Evolutionary conservation across 2,113 vertebrate species (phyloP).

Genomic region (Bujurquina vittata): DNA sequence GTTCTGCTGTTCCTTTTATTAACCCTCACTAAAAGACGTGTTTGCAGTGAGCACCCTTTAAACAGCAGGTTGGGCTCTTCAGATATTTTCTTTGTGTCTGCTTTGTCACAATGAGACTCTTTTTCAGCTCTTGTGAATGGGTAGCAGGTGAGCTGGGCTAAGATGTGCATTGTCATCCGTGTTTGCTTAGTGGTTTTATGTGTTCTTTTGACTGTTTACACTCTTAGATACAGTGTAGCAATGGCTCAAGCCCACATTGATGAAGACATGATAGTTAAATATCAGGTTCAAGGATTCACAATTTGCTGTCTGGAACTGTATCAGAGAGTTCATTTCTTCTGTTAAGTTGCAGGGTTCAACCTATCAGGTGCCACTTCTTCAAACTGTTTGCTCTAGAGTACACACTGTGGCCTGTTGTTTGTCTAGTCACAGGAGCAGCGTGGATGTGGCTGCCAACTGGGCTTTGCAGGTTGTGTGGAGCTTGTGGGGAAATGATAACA

Average conservation of each 20-base stretch:
- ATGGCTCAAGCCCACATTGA: slow-evolving; percentile 20
- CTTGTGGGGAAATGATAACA: slow-evolving; percentile 59
- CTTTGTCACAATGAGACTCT: slow-evolving; percentile 55
- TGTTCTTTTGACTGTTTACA: background rate
- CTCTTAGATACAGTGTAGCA: slow-evolving; percentile 15
- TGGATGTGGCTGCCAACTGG: slow-evolving; percentile 34
- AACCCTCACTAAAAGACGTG: slow-evolving; percentile 55
- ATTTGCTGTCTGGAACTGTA: slow-evolving; percentile 23
- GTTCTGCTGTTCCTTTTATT: slow-evolving; percentile 55
- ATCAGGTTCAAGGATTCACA: background rate
- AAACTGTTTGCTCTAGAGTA: slow-evolving; percentile 16
- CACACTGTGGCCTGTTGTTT: slow-evolving; percentile 25
- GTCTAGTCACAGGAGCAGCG: slow-evolving; percentile 36
- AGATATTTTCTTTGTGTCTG: slow-evolving; percentile 24
- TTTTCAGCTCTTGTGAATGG: slow-evolving; percentile 16
- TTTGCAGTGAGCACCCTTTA: slow-evolving; percentile 52
- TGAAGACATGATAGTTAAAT: slow-evolving; percentile 5
- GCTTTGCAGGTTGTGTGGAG: slow-evolving; percentile 19
- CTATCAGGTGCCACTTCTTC: slow-evolving; percentile 18
- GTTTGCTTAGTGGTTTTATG: slow-evolving; percentile 55
- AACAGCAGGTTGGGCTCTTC: slow-evolving; percentile 18
- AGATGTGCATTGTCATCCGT: slow-evolving; percentile 35
- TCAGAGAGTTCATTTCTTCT: slow-evolving; percentile 11
- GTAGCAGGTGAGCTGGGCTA: slow-evolving; percentile 13
- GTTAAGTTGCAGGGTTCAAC: background rate